These are phyloP conservation scores for Andrena trimmerana DNA, from an alignment of 2,888 invertebrate genomes.

Conservation along the genomic window DNA sequence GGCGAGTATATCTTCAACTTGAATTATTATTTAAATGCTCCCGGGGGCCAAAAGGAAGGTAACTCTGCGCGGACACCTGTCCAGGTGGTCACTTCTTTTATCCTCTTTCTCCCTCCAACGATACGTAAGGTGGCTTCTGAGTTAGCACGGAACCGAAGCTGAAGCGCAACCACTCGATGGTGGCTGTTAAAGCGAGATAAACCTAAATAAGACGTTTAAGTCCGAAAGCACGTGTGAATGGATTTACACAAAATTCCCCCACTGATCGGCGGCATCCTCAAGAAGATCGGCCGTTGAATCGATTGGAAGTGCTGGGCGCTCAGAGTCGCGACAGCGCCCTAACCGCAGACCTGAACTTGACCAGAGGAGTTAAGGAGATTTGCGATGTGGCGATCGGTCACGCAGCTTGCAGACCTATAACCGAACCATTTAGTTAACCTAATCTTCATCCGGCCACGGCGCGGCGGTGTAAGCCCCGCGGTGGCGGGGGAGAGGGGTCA, in stretches of 20 bases:
- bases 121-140: too few species aligned
- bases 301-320: neutral
- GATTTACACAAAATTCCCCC: neutral
- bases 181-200: too few species aligned
- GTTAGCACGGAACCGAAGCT: too few species aligned
- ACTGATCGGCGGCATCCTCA: neutral
- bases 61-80: constrained; percentile 29
- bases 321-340: constrained; percentile 24
- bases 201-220: too few species aligned
- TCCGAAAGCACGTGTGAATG: neutral
- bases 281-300: neutral
- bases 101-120: too few species aligned
- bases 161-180: too few species aligned
- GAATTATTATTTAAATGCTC: constrained; percentile 80
- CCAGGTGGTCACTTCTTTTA: too few species aligned
- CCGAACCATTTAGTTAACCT: constrained; percentile 73
- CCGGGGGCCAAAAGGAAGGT: constrained; percentile 49
- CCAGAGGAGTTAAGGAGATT: constrained; percentile 62
- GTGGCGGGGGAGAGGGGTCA: neutral
- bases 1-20: constrained; percentile 29
- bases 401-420: constrained; percentile 64
- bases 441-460: constrained; percentile 59
- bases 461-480: constrained; percentile 27
- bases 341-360: constrained; percentile 41
- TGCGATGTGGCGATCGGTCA: constrained; percentile 66